phyloP scores from a whole-genome alignment of 2,113 vertebrate genomes.

The Spea bombifrons region DNA sequence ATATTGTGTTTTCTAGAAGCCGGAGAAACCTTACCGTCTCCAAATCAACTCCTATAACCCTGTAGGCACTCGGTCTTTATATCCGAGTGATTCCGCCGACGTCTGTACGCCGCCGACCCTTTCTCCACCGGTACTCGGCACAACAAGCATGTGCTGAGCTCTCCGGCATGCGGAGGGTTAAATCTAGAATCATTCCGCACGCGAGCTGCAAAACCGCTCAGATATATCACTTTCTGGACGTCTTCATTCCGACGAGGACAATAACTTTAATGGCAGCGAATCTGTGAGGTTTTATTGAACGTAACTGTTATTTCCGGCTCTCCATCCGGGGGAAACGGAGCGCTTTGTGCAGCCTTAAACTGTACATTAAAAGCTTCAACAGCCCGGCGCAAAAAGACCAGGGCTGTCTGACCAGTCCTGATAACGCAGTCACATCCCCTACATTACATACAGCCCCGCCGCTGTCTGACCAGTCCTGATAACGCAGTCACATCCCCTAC shows the following conservation, averaged over 20 bases:
- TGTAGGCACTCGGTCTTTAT: too few species aligned
- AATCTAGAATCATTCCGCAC: not conserved
- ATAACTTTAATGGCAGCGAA: not conserved
- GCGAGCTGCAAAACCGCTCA: not conserved
- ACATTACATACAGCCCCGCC: too few species aligned
- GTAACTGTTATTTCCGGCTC: not conserved
- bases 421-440: too few species aligned
- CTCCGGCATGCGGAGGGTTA: not conserved
- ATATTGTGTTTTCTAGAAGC: too few species aligned
- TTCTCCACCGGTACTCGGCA: too few species aligned
- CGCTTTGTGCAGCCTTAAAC: not conserved
- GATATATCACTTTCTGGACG: not conserved
- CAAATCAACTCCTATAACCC: too few species aligned
- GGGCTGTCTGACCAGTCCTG: too few species aligned
- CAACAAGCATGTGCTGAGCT: too few species aligned
- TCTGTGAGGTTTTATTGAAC: slow-evolving; percentile 2
- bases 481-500: not conserved
- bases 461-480: too few species aligned
- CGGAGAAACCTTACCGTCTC: too few species aligned
- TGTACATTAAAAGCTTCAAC: not conserved
- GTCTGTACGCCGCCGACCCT: too few species aligned
- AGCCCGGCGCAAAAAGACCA: not conserved
- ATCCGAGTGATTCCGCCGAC: too few species aligned
- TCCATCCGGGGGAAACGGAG: not conserved
- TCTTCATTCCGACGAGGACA: not conserved